phyloP scores from a whole-genome alignment of 1,140 invertebrate species.

The Tetramorium parvispinum region DNA sequence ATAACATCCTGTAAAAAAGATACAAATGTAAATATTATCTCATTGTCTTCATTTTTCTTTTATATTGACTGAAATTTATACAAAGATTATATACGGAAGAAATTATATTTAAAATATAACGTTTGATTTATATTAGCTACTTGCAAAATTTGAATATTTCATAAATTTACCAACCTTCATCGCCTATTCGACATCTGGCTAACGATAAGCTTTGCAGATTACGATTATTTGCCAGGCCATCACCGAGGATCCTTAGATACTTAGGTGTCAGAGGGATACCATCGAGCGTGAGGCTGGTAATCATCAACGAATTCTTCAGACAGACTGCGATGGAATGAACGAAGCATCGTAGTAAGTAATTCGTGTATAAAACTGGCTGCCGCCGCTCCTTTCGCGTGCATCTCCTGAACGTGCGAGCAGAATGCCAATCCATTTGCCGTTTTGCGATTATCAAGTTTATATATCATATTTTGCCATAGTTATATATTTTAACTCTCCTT shows the following conservation, averaged over 20 bases:
- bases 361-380: constrained; percentile 69
- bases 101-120: neutral
- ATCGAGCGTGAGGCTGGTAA: constrained; percentile 67
- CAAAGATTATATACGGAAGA: neutral
- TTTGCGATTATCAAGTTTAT: constrained; percentile 12
- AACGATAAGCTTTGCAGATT: constrained; percentile 62
- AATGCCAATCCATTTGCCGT: constrained; percentile 44
- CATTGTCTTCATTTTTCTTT: neutral
- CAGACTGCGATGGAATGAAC: constrained; percentile 68
- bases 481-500: neutral
- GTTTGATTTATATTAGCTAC: neutral
- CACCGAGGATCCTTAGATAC: constrained; percentile 67
- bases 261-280: constrained; percentile 67
- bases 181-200: constrained; percentile 65
- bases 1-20: constrained; percentile 65
- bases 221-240: constrained; percentile 60
- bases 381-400: constrained; percentile 23
- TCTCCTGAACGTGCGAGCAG: constrained; percentile 56
- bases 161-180: constrained; percentile 61
- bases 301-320: constrained; percentile 46
- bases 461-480: neutral
- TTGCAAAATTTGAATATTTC: neutral
- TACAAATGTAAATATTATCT: neutral
- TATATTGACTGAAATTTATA: neutral
- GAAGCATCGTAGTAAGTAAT: constrained; percentile 70